These are phyloP conservation scores for Leptobrachium ailaonicum DNA, from an alignment of 2,113 vertebrate species.

Conservation along the genomic window DNA sequence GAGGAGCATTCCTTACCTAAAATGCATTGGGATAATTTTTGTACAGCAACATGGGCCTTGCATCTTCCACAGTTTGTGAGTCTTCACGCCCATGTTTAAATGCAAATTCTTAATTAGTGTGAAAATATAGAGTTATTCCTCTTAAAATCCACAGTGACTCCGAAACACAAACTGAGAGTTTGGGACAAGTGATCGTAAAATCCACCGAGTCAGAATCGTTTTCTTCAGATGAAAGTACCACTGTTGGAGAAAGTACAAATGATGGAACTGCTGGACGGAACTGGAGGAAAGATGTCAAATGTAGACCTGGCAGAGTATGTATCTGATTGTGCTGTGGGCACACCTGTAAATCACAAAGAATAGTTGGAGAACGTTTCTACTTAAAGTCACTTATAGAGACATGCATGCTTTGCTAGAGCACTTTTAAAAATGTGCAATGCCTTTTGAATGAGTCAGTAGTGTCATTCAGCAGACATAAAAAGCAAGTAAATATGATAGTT, in stretches of 20 bases:
- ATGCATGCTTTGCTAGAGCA: too few relatives aligned
- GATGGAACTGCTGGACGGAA: conserved; percentile 14
- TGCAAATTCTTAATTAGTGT: too few relatives aligned
- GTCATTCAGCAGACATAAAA: too few relatives aligned
- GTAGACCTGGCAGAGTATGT: conserved; percentile 1
- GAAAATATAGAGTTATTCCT: neutral
- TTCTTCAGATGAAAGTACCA: conserved; percentile 50
- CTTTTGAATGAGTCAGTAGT: too few relatives aligned
- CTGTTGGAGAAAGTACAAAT: conserved; percentile 53
- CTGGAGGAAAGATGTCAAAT: conserved; percentile 41
- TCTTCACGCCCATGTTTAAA: too few relatives aligned
- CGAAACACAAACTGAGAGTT: conserved; percentile 58
- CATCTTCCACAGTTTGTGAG: too few relatives aligned
- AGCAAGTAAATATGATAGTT: too few relatives aligned
- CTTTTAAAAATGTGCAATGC: too few relatives aligned
- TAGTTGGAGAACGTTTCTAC: neutral
- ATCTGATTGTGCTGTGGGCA: conserved; percentile 23
- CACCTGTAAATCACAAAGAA: neutral
- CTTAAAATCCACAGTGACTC: conserved; percentile 59
- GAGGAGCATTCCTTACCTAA: too few relatives aligned
- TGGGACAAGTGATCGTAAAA: conserved; percentile 59
- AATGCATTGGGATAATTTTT: too few relatives aligned
- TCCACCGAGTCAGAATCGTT: conserved; percentile 53
- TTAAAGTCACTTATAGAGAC: too few relatives aligned
- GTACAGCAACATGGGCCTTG: too few relatives aligned